Conservation (phyloP, 2,797 vertebrate species). For the Monodelphis domestica region DNA sequence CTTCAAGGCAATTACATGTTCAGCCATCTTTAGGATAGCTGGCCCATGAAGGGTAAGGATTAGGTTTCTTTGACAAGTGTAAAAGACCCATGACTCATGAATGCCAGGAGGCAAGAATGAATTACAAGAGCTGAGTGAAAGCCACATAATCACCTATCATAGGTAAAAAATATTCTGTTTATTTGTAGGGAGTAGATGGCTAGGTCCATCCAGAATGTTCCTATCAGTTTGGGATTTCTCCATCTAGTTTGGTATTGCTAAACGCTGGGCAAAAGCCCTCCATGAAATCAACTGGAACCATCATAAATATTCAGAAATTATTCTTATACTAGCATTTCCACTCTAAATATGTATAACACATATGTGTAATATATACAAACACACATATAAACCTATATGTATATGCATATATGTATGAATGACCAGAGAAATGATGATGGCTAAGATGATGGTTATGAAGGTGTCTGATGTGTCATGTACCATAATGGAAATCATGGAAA, state of each 20-base stretch:
- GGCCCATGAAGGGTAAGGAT: constrained; percentile 86
- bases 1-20: constrained; percentile 87
- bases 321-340: constrained; percentile 60
- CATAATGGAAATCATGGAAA: constrained; percentile 9
- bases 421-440: constrained; percentile 57
- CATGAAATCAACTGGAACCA: constrained; percentile 39
- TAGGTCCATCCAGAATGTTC: constrained; percentile 64
- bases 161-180: constrained; percentile 81
- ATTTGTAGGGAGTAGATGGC: constrained; percentile 73
- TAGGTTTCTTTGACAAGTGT: constrained; percentile 86
- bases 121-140: constrained; percentile 84
- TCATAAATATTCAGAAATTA: neutral
- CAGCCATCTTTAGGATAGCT: constrained; percentile 87
- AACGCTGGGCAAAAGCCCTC: constrained; percentile 29
- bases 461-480: neutral
- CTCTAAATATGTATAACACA: constrained; percentile 22
- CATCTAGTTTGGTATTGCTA: constrained; percentile 26
- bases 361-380: too few relatives aligned
- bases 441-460: constrained; percentile 32
- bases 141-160: constrained; percentile 78
- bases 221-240: constrained; percentile 57
- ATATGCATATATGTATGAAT: neutral
- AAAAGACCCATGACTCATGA: constrained; percentile 86
- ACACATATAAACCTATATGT: too few relatives aligned
- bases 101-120: constrained; percentile 84